Percentiles rank a stretch among this genome's conserved stretches.
phyloP scores from a whole-genome alignment of 1,140 invertebrate species.

The Anoplophora glabripennis region DNA sequence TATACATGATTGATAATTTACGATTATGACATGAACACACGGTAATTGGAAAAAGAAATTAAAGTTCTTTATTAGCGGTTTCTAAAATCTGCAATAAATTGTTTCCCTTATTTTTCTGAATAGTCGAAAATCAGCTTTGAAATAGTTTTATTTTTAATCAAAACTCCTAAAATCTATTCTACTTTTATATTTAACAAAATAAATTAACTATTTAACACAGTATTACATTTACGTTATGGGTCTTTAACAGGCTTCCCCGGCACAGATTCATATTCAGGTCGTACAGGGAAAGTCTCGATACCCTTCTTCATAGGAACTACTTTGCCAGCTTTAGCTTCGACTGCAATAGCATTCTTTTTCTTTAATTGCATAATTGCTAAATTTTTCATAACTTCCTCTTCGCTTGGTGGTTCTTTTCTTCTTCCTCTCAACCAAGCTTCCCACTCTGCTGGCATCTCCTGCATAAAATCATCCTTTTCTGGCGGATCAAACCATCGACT shows the following conservation, averaged over 20 bases:
- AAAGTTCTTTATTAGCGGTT: too few relatives aligned
- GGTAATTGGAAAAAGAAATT: too few relatives aligned
- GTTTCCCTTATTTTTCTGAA: too few relatives aligned
- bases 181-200: too few relatives aligned
- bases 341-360: constrained; percentile 68
- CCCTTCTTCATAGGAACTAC: constrained; percentile 41
- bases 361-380: constrained; percentile 67
- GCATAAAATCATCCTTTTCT: constrained; percentile 60
- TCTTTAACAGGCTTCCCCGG: constrained; percentile 28
- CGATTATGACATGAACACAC: too few relatives aligned
- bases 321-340: constrained; percentile 55
- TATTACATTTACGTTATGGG: too few relatives aligned
- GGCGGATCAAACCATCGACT: constrained; percentile 70
- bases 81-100: too few relatives aligned
- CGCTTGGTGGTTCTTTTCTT: constrained; percentile 64
- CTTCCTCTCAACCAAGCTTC: constrained; percentile 76
- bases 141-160: too few relatives aligned
- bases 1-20: too few relatives aligned
- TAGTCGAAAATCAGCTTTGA: too few relatives aligned
- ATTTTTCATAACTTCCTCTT: constrained; percentile 71
- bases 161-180: too few relatives aligned
- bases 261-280: constrained; percentile 40
- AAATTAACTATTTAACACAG: too few relatives aligned
- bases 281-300: constrained; percentile 44
- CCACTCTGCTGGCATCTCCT: constrained; percentile 79